A percentile compares a stretch with the other conserved stretches of the same genome.
Evolutionary conservation across 1,140 invertebrate genomes (phyloP).

Genomic region (Eupeodes corollae): DNA sequence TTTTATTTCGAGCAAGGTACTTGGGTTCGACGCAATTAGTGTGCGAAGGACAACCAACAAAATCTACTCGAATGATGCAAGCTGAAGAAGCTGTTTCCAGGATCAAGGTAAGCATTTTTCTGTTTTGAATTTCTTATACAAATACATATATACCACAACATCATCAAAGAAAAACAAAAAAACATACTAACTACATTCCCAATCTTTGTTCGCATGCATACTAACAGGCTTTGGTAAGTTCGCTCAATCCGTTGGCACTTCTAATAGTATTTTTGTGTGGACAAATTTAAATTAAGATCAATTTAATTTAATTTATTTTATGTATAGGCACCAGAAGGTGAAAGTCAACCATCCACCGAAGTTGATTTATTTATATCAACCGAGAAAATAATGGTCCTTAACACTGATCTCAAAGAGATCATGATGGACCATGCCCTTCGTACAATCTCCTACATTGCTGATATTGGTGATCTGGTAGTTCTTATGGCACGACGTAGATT

Average conservation of each 20-base stretch:
- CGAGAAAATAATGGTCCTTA: constrained; percentile 99
- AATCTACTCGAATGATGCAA: constrained; percentile 97
- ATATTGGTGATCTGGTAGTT: constrained; percentile 97
- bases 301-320: constrained; percentile 9
- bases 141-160: too few species aligned
- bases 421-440: constrained; percentile 99
- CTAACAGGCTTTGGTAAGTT: constrained; percentile 29
- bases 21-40: constrained; percentile 94
- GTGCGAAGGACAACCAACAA: constrained; percentile 93
- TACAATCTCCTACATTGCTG: constrained; percentile 97
- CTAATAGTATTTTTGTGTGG: background rate
- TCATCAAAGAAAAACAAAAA: background rate
- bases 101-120: constrained; percentile 71
- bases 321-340: constrained; percentile 91
- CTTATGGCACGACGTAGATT: constrained; percentile 93
- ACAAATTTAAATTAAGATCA: background rate
- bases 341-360: constrained; percentile 96
- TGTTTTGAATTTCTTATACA: background rate
- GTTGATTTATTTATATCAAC: constrained; percentile 99
- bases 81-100: constrained; percentile 96
- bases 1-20: constrained; percentile 93
- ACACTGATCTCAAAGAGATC: constrained; percentile 98
- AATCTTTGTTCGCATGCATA: constrained; percentile 8
- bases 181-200: background rate
- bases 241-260: background rate